Percentiles rank a stretch among this genome's conserved stretches.
Conservation (phyloP, 2,888 invertebrate genomes). For the Neria commutata region DNA sequence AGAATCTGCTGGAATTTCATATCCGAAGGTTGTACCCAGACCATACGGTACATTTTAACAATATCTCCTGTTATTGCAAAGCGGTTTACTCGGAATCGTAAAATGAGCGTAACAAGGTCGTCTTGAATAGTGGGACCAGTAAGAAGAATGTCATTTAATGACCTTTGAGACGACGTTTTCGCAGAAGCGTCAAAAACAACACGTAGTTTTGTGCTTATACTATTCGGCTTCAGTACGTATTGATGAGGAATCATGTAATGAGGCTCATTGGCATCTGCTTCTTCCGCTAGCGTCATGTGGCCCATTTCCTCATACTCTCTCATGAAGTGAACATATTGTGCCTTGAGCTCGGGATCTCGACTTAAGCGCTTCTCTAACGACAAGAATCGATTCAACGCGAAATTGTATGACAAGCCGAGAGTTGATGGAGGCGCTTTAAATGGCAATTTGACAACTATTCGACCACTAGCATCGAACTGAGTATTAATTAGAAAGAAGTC, state of each 20-base stretch:
- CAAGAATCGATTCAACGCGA: constrained; percentile 11
- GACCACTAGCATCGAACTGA: background rate
- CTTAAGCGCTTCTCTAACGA: constrained; percentile 11
- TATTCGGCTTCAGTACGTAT: background rate
- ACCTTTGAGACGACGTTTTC: background rate
- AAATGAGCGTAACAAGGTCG: background rate
- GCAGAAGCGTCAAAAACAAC: constrained; percentile 3
- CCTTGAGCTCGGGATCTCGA: background rate
- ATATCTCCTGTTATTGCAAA: background rate
- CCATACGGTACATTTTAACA: constrained; percentile 14
- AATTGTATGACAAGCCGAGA: constrained; percentile 4
- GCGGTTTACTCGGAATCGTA: background rate
- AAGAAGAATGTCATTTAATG: background rate
- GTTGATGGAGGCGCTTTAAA: background rate
- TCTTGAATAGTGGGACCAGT: background rate
- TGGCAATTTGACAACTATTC: constrained; percentile 7
- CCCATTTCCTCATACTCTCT: constrained; percentile 9
- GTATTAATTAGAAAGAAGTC: background rate
- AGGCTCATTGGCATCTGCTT: background rate
- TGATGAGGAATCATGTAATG: background rate
- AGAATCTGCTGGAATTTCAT: constrained; percentile 8
- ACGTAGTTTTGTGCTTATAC: background rate
- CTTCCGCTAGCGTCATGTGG: constrained; percentile 3
- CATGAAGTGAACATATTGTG: constrained; percentile 4
- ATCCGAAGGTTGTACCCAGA: constrained; percentile 5